A percentile compares a stretch with the other conserved stretches of the same genome.
phyloP scores from a whole-genome alignment of 2,113 vertebrate species.

The Callipepla squamata region DNA sequence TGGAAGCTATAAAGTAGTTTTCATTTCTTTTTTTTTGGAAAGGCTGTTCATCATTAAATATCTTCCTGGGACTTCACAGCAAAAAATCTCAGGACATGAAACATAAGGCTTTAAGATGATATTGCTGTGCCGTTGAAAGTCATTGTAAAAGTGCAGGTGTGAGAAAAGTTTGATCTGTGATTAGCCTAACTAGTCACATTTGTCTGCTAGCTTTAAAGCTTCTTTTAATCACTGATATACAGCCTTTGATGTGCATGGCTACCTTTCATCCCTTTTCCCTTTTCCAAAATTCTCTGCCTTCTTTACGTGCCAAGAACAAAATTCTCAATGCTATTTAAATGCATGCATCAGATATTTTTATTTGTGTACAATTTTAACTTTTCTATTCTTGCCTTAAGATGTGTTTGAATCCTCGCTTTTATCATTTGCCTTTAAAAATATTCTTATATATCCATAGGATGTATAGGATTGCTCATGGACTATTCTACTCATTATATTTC shows the following conservation, averaged over 20 bases:
- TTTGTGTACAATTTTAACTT: not conserved
- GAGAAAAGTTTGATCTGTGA: conserved; percentile 36
- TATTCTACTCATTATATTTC: not conserved
- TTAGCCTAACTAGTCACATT: conserved; percentile 57
- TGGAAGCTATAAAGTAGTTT: not conserved
- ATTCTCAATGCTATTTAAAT: not conserved
- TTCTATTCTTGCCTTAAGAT: not conserved
- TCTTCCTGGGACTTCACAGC: conserved; percentile 6
- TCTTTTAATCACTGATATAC: conserved; percentile 58
- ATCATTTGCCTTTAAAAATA: not conserved
- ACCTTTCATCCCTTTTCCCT: conserved; percentile 41
- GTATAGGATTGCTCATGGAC: not conserved
- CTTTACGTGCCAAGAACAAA: not conserved
- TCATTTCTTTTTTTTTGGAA: conserved; percentile 28
- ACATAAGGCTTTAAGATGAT: conserved; percentile 27
- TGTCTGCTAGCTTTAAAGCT: conserved; percentile 56
- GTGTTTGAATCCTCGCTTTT: not conserved
- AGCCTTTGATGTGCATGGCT: conserved; percentile 46
- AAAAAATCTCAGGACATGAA: conserved; percentile 11
- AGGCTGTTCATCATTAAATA: conserved; percentile 25
- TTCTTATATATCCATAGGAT: not conserved
- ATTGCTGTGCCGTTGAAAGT: not conserved
- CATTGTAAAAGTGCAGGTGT: conserved; percentile 21
- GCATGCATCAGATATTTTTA: not conserved
- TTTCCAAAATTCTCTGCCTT: conserved; percentile 46